Percentiles rank a stretch among this genome's conserved stretches.
Evolutionary conservation across 1,140 invertebrate species (phyloP).

Genomic region (Cyphomyrmex costatus): DNA sequence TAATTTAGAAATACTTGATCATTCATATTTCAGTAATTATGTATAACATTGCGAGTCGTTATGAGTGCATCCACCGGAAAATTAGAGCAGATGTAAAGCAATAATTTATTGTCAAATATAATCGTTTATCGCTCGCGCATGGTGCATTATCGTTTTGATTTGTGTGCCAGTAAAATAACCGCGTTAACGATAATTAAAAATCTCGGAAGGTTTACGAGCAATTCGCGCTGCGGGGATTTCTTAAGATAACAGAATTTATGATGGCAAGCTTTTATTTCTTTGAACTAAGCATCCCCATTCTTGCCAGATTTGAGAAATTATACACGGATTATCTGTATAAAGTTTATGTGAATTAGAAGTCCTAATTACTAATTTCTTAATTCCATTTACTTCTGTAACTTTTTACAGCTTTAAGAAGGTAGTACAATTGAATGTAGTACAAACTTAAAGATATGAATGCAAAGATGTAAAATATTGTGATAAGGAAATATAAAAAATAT

Average conservation of each 20-base stretch:
- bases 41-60: slow-evolving; percentile 26
- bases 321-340: neutral
- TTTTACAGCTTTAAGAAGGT: neutral
- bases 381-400: neutral
- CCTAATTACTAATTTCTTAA: neutral
- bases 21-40: slow-evolving; percentile 37
- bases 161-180: slow-evolving; percentile 31
- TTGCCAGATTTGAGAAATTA: neutral
- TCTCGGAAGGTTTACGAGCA: slow-evolving; percentile 29
- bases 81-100: slow-evolving; percentile 26
- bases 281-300: neutral
- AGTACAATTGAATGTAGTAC: neutral
- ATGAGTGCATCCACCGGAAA: slow-evolving; percentile 40
- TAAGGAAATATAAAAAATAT: neutral
- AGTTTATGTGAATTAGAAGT: neutral
- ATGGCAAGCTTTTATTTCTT: slow-evolving; percentile 5
- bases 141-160: slow-evolving; percentile 58
- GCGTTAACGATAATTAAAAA: slow-evolving; percentile 63
- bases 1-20: slow-evolving; percentile 20
- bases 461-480: neutral
- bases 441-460: neutral
- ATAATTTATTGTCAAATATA: slow-evolving; percentile 53
- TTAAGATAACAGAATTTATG: slow-evolving; percentile 49
- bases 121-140: slow-evolving; percentile 48
- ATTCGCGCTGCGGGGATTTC: slow-evolving; percentile 11